Base-by-base conservation (phyloP, 2,797 vertebrate species). In the Danio albolineatus region DNA sequence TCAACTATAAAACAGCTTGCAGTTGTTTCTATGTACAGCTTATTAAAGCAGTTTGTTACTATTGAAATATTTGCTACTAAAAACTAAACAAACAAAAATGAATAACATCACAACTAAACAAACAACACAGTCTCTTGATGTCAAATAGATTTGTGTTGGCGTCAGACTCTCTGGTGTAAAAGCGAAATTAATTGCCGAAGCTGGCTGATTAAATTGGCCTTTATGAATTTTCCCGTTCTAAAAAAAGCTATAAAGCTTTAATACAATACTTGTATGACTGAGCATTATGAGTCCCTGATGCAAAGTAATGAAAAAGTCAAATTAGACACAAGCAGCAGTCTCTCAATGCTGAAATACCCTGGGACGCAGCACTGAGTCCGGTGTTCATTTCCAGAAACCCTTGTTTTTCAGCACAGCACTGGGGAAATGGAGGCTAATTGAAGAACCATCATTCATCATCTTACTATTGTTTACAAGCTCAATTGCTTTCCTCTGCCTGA, bases 341-440 rank as follows among this genome's bases (percentile, higher is more conserved):
- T 73, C 60, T 66, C 17, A 28, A n/a, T 17, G 16, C 36, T 51
- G 38, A 80, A 62, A 76, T 12, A 56, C 46, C 53, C 21, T 61
- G 44, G 12, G 36, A 65, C n/a, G 12, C 69, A 56, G 9, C 36
- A 61, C 39, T 67, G 57, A 67, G 48, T 51, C 59, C 60, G 59
- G 49, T 54, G 43, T 57, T 54, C 8, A 72, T 43, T 49, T 71
- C 0, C 56, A 61, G 59, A 54, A 83, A 78, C 10, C 5, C 41
- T 39, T 77, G 53, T 36, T 70, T 28, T 69, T 49, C 49, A 43
- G 43, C 28, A 69, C 44, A 73, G 48, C 54, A 41, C 69, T 74
- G 54, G 10, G 36, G 16, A 73, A 82, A 78, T 77, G 10, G 38
- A 39, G 49, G 49, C 66, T 81, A 69, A 73, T 84, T 73, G 81